phyloP scores from a whole-genome alignment of 1,140 invertebrate genomes.

The Rhagoletis pomonella region DNA sequence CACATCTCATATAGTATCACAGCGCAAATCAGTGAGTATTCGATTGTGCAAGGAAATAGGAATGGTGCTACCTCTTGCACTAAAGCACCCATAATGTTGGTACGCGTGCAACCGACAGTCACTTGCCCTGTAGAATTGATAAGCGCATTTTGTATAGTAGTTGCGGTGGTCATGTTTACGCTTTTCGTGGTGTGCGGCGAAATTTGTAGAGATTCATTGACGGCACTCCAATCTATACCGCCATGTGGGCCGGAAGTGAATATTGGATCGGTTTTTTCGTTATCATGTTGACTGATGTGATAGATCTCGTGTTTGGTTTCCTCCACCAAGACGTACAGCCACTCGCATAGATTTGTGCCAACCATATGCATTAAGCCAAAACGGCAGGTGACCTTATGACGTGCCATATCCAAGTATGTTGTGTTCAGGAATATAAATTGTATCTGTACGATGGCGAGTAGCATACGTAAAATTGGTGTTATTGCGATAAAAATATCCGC shows the following conservation, averaged over 20 bases:
- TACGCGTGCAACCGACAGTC: slow-evolving; percentile 73
- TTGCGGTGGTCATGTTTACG: slow-evolving; percentile 58
- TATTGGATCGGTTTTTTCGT: slow-evolving; percentile 56
- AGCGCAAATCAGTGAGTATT: slow-evolving; percentile 89
- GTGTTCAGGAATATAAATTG: slow-evolving; percentile 86
- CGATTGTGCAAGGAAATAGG: slow-evolving; percentile 92
- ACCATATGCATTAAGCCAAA: slow-evolving; percentile 95
- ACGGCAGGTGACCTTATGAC: slow-evolving; percentile 91
- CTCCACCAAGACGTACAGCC: slow-evolving; percentile 89
- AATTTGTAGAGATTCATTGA: slow-evolving; percentile 61
- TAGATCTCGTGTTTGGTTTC: slow-evolving; percentile 86
- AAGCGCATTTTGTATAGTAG: slow-evolving; percentile 56
- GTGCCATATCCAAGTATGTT: slow-evolving; percentile 83
- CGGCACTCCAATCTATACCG: slow-evolving; percentile 62
- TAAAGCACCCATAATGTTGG: slow-evolving; percentile 81
- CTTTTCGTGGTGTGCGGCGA: slow-evolving; percentile 18
- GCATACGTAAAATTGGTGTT: slow-evolving; percentile 87
- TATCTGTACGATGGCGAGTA: slow-evolving; percentile 94
- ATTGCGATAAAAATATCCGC: slow-evolving; percentile 85
- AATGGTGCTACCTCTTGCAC: slow-evolving; percentile 89
- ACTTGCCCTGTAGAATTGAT: slow-evolving; percentile 41
- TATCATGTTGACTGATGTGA: slow-evolving; percentile 74
- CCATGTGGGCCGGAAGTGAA: slow-evolving; percentile 54
- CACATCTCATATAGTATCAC: slow-evolving; percentile 91
- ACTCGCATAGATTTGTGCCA: slow-evolving; percentile 94